These are phyloP conservation scores for Eremobia ochroleuca DNA, from an alignment of 2,888 invertebrate species.

Conservation along the genomic window DNA sequence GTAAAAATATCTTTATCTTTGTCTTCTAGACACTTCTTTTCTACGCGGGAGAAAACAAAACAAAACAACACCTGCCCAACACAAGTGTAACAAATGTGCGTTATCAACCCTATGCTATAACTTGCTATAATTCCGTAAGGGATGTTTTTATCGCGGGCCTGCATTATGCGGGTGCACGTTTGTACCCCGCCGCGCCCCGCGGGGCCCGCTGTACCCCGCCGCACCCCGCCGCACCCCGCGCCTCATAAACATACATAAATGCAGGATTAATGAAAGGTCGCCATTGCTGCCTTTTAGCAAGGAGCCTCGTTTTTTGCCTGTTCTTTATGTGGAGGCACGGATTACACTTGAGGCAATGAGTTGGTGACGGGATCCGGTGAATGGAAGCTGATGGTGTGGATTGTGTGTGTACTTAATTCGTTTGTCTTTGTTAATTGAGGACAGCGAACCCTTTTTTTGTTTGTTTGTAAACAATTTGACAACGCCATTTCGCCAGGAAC, in stretches of 20 bases:
- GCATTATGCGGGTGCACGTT: conserved; percentile 76
- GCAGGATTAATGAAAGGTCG: conserved; percentile 73
- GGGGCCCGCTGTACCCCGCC: neutral
- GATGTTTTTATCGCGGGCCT: conserved; percentile 72
- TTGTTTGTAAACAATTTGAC: neutral
- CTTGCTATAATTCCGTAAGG: conserved; percentile 71
- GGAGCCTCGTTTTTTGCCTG: conserved; percentile 58
- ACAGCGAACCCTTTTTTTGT: neutral
- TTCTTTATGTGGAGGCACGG: conserved; percentile 66
- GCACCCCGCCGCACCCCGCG: conserved; percentile 25
- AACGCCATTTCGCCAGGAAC: neutral
- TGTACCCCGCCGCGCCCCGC: conserved; percentile 52
- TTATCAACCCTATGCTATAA: conserved; percentile 50
- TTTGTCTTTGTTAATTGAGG: conserved; percentile 33
- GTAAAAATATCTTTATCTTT: too few relatives aligned
- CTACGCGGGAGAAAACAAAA: neutral
- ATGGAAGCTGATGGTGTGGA: conserved; percentile 23
- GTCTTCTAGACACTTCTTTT: neutral
- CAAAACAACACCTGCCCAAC: conserved; percentile 22
- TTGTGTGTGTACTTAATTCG: conserved; percentile 20
- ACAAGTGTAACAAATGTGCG: conserved; percentile 34
- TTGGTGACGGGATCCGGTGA: conserved; percentile 12
- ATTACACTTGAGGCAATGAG: conserved; percentile 56
- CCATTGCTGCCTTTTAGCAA: conserved; percentile 64
- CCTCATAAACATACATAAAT: conserved; percentile 71